Percentiles rank a stretch among this genome's conserved stretches.
phyloP scores from a whole-genome alignment of 2,888 invertebrate genomes.

The Sclerodermus sp. region DNA sequence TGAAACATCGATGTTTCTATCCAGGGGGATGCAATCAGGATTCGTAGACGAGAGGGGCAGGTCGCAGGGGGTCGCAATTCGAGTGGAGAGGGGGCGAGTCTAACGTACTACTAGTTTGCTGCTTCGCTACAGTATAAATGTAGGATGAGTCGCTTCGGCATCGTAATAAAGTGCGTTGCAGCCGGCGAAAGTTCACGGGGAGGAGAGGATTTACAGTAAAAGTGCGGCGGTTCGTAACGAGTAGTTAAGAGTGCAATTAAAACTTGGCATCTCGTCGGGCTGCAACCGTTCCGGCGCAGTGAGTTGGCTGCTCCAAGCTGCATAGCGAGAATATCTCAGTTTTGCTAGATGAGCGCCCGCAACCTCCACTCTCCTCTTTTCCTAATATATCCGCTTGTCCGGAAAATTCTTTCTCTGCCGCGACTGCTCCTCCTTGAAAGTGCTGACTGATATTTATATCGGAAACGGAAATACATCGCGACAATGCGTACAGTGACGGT shows the following conservation, averaged over 20 bases:
- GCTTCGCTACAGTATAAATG: background rate
- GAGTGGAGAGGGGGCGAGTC: too few species aligned
- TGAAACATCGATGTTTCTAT: too few species aligned
- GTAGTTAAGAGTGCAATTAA: conserved; percentile 27
- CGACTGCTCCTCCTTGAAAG: too few species aligned
- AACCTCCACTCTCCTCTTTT: background rate
- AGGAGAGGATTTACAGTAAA: too few species aligned
- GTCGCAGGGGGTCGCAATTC: too few species aligned
- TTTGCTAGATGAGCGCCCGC: conserved; percentile 8
- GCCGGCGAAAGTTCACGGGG: background rate
- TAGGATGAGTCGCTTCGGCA: background rate
- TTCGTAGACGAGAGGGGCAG: too few species aligned
- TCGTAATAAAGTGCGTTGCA: background rate
- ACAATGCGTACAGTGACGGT: too few species aligned
- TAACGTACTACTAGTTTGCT: too few species aligned
- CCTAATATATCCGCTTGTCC: conserved; percentile 10
- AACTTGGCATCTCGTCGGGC: conserved; percentile 10
- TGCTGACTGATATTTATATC: too few species aligned
- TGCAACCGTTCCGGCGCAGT: background rate
- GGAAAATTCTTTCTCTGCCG: conserved; percentile 14
- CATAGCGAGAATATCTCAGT: conserved; percentile 8
- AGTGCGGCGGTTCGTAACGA: conserved; percentile 13
- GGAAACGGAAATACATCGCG: too few species aligned
- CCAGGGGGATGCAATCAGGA: too few species aligned
- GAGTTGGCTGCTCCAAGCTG: background rate